Percentiles rank a stretch among this genome's conserved stretches.
phyloP scores from a whole-genome alignment of 2,113 vertebrate species.

The Perca fluviatilis region DNA sequence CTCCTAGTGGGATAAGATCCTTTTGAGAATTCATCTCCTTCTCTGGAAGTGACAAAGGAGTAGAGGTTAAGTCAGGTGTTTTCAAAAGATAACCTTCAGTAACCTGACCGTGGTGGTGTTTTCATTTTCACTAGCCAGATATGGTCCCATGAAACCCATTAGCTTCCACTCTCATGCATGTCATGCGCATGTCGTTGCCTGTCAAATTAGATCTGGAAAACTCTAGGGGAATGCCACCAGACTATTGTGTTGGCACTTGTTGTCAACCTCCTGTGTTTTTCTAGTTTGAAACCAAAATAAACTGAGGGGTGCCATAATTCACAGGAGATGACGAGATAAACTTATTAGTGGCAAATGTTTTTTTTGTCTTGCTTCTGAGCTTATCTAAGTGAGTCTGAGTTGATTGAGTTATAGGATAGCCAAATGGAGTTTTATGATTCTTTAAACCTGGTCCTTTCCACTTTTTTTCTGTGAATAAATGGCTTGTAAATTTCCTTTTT shows the following conservation, averaged over 20 bases:
- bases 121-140: constrained; percentile 12
- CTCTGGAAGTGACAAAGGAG: not conserved
- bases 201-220: constrained; percentile 72
- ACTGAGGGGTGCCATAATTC: constrained; percentile 8
- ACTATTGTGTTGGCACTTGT: constrained; percentile 41
- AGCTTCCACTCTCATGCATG: constrained; percentile 50
- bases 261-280: constrained; percentile 30
- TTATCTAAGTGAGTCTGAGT: constrained; percentile 28
- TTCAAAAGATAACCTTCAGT: constrained; percentile 26
- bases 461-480: constrained; percentile 15
- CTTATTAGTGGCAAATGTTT: constrained; percentile 20
- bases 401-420: constrained; percentile 16
- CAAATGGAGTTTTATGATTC: not conserved
- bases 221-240: constrained; percentile 54
- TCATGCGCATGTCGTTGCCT: constrained; percentile 74
- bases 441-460: too few species aligned
- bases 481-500: not conserved
- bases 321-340: constrained; percentile 40
- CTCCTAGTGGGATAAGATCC: not conserved
- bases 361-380: constrained; percentile 34
- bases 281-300: constrained; percentile 37
- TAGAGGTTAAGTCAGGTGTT: constrained; percentile 13
- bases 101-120: constrained; percentile 2
- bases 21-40: not conserved
- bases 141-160: constrained; percentile 75